Conservation (phyloP, 2,888 invertebrate genomes). For the Chalcis sispes region DNA sequence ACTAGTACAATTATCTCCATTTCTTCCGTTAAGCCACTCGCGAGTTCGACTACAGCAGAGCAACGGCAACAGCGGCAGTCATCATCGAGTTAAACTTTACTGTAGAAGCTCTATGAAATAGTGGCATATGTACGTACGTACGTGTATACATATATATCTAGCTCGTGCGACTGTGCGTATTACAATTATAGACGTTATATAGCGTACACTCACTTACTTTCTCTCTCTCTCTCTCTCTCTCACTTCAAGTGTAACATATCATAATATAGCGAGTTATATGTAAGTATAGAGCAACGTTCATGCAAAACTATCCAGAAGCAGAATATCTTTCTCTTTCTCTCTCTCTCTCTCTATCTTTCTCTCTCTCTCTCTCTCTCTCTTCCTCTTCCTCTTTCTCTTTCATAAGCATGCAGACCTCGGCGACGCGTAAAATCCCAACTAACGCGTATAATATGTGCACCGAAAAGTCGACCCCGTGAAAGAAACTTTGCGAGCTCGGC, state of each 20-base stretch:
- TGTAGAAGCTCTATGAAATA: background rate
- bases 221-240: background rate
- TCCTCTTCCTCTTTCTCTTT: too few relatives aligned
- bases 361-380: too few relatives aligned
- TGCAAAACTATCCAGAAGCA: background rate
- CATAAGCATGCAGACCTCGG: background rate
- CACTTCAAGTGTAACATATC: constrained; percentile 40
- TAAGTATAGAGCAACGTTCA: too few relatives aligned
- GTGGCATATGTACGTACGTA: background rate
- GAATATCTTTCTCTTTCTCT: background rate
- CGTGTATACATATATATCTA: background rate
- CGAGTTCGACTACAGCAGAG: background rate
- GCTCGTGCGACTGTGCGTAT: constrained; percentile 16
- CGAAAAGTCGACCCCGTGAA: background rate
- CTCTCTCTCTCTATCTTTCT: too few relatives aligned
- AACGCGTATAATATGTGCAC: background rate
- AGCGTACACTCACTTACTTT: too few relatives aligned
- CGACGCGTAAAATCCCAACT: constrained; percentile 50
- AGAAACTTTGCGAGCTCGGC: constrained; percentile 9
- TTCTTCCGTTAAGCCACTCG: background rate
- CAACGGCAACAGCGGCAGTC: background rate
- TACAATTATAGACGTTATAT: constrained; percentile 34
- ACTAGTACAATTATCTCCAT: too few relatives aligned
- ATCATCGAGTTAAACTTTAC: constrained; percentile 22
- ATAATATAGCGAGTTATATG: constrained; percentile 45